Evolutionary conservation across 2,113 vertebrate species (phyloP), one percentile per base, ranked within the genome.

Genomic region (Echinops telfairi): DNA sequence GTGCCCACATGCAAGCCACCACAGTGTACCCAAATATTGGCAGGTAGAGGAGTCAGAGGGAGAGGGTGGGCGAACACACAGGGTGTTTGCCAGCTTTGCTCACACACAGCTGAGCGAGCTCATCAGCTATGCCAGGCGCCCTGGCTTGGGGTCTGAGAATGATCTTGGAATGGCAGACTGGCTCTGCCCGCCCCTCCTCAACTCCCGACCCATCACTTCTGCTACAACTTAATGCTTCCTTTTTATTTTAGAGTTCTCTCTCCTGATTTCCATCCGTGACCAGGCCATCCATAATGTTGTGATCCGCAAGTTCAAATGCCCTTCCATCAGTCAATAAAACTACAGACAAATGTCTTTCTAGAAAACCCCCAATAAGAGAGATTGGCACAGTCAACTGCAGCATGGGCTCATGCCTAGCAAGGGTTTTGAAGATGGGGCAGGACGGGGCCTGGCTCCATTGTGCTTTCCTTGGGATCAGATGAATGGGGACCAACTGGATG

Each of bases 91-190:
- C 25, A 36, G 10, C 25, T 0, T 5, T 12, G 68, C 16, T 64
- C 36, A 62, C 38, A 36, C 2, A 1, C 6, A 27, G 77, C 36
- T 19, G 14, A 10, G 25, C 43, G 88, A 43, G 23, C 27, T 16
- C 27, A 0, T n/a, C 19, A 10, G 38, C 27, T 33, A n/a, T 17
- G 4, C 2, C 1, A 36, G 2, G 36, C 0, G 40, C 5, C 27
- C 29, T 17, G 6, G 6, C n/a, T 60, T 7, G 31, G 64, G 25
- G 8, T 16, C 73, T 29, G 62, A 66, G 75, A 62, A 16, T 22
- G 0, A 11, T 16, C 11, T 76, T 7, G 22, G 25, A 47, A 85
- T 0, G 64, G 19, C 66, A 73, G 25, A 12, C 31, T 29, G 66
- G 31, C 17, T 31, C 47, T 9, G 12, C 25, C 1, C 31, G 3